Evolutionary conservation across 2,888 invertebrate species (phyloP), one percentile per base, ranked within the genome.

Genomic region (Perizoma flavofasciatum): DNA sequence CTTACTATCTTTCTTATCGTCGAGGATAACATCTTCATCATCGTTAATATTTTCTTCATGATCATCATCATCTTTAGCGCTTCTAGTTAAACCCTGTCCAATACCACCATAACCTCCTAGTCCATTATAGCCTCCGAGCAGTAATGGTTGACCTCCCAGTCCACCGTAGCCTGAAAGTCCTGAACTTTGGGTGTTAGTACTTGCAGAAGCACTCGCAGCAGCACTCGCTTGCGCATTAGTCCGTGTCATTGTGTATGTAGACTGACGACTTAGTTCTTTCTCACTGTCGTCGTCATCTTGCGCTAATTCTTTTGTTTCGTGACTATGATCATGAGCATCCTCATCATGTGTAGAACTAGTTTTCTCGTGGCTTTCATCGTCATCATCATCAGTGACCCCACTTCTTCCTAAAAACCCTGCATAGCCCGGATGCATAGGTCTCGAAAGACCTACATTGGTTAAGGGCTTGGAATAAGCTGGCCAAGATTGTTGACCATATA

Each of bases 171-270:
- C 41, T 6, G 32, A 9, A 33, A 33, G 5, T n/a, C 46, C 34
- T 46, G 34, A 46, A n/a, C 0, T n/a, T 46, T 46, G 7, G 7
- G 7, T 11, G 6, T 7, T 6, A 9, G 35, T 32, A 37, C 7
- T 7, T 6, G 37, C 37, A 35, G 35, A 35, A 35, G 5, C 5
- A 35, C 35, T 35, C n/a, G n/a, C n/a, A 8, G 54, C 43, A 5
- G 67, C 59, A 41, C 58, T 55, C 49, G 68, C 64, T 9, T 53
- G 40, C 8, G 63, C 41, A 41, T n/a, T 41, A 5, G 41, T n/a
- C n/a, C n/a, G n/a, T n/a, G n/a, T 2, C 22, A 22, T 10, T 37
- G 37, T 37, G 6, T 10, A n/a, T 41, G 41, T 6, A 5, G 41
- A 41, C 22, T 22, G 22, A 41, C 41, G 41, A 41, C 41, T 6